Conservation (phyloP, 1,140 invertebrate genomes). For the Branchinecta lynchi region DNA sequence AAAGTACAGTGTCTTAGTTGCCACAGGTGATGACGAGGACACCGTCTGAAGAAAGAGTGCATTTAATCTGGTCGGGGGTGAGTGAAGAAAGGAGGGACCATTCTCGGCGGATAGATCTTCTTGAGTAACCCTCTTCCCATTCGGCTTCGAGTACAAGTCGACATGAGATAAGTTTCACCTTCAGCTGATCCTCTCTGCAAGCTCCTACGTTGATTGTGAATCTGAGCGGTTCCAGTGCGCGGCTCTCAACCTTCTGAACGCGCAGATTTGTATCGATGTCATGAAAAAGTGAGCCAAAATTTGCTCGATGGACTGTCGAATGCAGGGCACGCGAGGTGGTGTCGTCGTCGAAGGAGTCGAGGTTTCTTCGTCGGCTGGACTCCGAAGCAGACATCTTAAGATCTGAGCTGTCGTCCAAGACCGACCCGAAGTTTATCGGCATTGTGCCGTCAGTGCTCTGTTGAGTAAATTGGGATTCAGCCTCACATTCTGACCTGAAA, state of each 20-base stretch:
- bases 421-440: background rate
- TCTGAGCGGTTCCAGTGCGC: background rate
- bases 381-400: background rate
- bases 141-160: background rate
- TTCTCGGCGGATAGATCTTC: conserved; percentile 2
- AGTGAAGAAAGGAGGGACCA: background rate
- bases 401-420: background rate
- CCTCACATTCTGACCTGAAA: background rate
- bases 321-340: background rate
- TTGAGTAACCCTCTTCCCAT: conserved; percentile 3
- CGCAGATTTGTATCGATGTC: background rate
- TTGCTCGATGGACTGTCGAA: background rate
- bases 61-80: conserved; percentile 3
- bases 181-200: background rate
- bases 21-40: conserved; percentile 36
- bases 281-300: background rate
- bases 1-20: conserved; percentile 24
- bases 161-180: background rate
- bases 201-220: background rate
- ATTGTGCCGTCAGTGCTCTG: background rate
- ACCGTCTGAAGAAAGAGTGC: conserved; percentile 31
- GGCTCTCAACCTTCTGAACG: background rate
- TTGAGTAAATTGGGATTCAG: background rate
- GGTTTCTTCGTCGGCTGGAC: background rate
- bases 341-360: background rate